Percentiles rank a stretch among this genome's conserved stretches.
Evolutionary conservation across 2,797 vertebrate species (phyloP).

Genomic region (Melanotaenia maccullochi): DNA sequence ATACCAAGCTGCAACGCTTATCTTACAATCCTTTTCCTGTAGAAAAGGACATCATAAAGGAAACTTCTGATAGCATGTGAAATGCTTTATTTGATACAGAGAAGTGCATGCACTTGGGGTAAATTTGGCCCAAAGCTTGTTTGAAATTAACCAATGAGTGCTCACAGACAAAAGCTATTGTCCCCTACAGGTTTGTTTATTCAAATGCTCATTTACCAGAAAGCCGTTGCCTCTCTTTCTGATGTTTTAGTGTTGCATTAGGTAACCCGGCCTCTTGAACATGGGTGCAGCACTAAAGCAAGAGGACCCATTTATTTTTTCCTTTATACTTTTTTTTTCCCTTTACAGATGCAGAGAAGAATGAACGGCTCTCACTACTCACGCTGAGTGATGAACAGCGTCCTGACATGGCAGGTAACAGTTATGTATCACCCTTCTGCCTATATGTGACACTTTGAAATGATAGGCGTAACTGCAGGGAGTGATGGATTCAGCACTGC

Average conservation of each 20-base stretch:
- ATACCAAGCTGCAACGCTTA: conserved; percentile 34
- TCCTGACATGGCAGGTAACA: conserved; percentile 67
- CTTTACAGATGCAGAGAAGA: conserved; percentile 37
- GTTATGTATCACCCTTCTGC: conserved; percentile 65
- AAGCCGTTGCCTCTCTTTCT: conserved; percentile 26
- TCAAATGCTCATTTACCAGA: conserved; percentile 43
- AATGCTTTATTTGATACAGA: conserved; percentile 27
- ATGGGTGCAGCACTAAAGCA: conserved; percentile 1
- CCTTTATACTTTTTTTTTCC: not conserved
- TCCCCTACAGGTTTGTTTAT: conserved; percentile 36
- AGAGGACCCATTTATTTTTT: not conserved
- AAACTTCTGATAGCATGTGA: conserved; percentile 14
- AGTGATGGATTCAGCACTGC: conserved; percentile 66
- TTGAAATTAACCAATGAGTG: conserved; percentile 43
- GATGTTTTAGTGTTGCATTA: conserved; percentile 53
- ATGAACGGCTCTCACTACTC: conserved; percentile 54
- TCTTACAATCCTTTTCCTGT: conserved; percentile 6
- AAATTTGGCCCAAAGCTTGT: conserved; percentile 37
- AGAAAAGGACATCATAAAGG: conserved; percentile 14
- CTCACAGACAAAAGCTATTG: conserved; percentile 34
- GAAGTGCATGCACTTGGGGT: not conserved
- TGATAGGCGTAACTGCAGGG: conserved; percentile 58
- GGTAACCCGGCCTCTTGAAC: conserved; percentile 32
- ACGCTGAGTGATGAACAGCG: conserved; percentile 68
- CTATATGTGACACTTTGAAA: conserved; percentile 72